Percentiles rank a stretch among this genome's conserved stretches.
Conservation (phyloP, 2,888 invertebrate genomes). For the Philereme transversata region DNA sequence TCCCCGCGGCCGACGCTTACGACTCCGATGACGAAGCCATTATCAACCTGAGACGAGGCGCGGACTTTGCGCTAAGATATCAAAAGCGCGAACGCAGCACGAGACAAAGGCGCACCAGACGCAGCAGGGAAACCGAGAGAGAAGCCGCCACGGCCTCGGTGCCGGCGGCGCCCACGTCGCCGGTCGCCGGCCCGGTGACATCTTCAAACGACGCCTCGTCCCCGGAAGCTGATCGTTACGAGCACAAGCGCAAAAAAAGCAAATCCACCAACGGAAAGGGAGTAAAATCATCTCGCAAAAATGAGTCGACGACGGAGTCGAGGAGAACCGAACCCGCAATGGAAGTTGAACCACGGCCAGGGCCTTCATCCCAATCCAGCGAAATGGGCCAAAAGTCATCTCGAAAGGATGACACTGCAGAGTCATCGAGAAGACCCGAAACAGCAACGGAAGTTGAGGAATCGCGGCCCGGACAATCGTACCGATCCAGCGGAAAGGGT, state of each 20-base stretch:
- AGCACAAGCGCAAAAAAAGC: slow-evolving; percentile 22
- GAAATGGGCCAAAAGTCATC: slow-evolving; percentile 17
- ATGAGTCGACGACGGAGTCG: neutral
- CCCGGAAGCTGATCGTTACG: slow-evolving; percentile 15
- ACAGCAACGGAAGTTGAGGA: neutral
- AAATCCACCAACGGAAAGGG: slow-evolving; percentile 34
- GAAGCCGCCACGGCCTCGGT: slow-evolving; percentile 24
- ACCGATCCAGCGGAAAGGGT: neutral
- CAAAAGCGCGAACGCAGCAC: neutral
- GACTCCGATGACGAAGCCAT: neutral
- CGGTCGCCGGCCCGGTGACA: neutral
- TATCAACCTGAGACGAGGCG: neutral
- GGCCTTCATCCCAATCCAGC: neutral
- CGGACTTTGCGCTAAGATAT: neutral
- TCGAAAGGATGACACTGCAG: slow-evolving; percentile 7
- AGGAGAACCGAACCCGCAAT: neutral
- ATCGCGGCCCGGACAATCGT: neutral
- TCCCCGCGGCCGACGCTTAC: neutral
- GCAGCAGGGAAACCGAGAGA: slow-evolving; percentile 21
- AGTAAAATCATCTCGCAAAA: slow-evolving; percentile 30
- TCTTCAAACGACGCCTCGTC: neutral
- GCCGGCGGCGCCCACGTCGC: slow-evolving; percentile 25
- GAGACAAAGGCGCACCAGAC: slow-evolving; percentile 10
- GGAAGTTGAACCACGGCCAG: slow-evolving; percentile 2
- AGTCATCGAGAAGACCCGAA: neutral